Percentiles rank a stretch among this genome's conserved stretches.
Conservation (phyloP, 2,888 invertebrate genomes). For the Belgica antarctica region DNA sequence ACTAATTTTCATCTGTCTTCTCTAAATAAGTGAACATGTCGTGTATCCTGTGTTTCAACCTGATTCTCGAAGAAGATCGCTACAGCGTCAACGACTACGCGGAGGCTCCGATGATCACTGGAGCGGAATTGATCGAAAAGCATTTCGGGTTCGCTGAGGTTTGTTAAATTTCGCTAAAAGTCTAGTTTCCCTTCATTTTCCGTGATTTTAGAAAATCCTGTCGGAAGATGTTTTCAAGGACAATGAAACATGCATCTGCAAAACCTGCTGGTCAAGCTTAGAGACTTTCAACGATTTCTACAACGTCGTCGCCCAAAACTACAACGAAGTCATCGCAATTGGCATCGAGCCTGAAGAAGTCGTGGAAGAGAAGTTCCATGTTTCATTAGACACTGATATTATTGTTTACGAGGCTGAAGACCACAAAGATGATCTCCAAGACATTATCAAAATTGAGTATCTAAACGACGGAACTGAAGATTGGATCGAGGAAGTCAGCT, state of each 20-base stretch:
- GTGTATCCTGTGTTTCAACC: not conserved
- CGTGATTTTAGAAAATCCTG: not conserved
- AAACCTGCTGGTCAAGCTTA: not conserved
- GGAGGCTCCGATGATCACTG: not conserved
- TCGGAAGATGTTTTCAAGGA: not conserved
- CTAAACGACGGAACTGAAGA: not conserved
- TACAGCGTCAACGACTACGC: not conserved
- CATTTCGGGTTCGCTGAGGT: constrained; percentile 23
- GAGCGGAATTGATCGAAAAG: not conserved
- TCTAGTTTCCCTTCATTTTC: not conserved
- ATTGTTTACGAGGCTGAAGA: not conserved
- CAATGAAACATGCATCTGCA: not conserved
- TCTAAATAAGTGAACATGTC: too few species aligned
- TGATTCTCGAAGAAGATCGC: not conserved
- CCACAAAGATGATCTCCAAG: not conserved
- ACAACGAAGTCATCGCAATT: not conserved
- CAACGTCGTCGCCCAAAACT: not conserved
- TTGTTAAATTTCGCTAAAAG: not conserved
- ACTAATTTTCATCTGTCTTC: too few species aligned
- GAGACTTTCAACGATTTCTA: constrained; percentile 20
- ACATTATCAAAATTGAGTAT: not conserved
- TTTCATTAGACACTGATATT: not conserved
- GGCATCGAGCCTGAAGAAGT: not conserved
- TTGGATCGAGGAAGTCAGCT: constrained; percentile 6
- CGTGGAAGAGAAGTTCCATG: not conserved